Base-by-base conservation (phyloP, 1,140 invertebrate species). In the Melitaea cinxia region DNA sequence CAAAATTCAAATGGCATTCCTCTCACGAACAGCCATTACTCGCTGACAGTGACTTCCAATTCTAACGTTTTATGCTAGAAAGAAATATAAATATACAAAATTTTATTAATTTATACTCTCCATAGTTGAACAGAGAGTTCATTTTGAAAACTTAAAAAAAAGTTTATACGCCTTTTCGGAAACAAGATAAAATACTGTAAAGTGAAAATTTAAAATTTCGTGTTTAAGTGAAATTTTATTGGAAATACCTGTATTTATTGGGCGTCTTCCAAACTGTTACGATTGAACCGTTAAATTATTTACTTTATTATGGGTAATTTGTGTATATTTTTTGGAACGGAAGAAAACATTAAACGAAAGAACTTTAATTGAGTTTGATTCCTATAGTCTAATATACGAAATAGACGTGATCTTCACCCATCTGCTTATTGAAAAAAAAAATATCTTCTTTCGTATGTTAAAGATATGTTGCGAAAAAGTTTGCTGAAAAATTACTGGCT, bases 161-260 rank as follows among this genome's bases (percentile, higher is more conserved):
- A 24, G 2, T 1, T 7, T 19, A 6, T 62, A 2, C 74, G 47
- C 7, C 65, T 14, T 78, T 75, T 66, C 63, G 15, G 28, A 35
- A 14, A 4, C 12, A 3, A n/a, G 39, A 15, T 5, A 26, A 69
- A 72, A 73, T 65, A 73, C 67, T 58, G 73, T 85, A 84, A 88
- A 75, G 83, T 78, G 78, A 81, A 88, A 83, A 82, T 86, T 87
- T 85, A 74, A 85, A 88, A 88, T 87, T 88, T 88, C 72, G 75
- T 87, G 78, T 87, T 84, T 87, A 88, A 88, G 85, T 88, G 83
- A 88, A 83, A 82, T 87, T 89, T 89, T 84, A 85, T 88, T 83
- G 77, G 77, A 77, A 72, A 71, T 75, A 68, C 74, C 71, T 81
- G 80, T 81, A 84, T 86, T 81, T 82, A 81, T 81, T 85, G 81